These are phyloP conservation scores for Perodicticus potto DNA, from an alignment of 2,797 vertebrate genomes.

Conservation along the genomic window DNA sequence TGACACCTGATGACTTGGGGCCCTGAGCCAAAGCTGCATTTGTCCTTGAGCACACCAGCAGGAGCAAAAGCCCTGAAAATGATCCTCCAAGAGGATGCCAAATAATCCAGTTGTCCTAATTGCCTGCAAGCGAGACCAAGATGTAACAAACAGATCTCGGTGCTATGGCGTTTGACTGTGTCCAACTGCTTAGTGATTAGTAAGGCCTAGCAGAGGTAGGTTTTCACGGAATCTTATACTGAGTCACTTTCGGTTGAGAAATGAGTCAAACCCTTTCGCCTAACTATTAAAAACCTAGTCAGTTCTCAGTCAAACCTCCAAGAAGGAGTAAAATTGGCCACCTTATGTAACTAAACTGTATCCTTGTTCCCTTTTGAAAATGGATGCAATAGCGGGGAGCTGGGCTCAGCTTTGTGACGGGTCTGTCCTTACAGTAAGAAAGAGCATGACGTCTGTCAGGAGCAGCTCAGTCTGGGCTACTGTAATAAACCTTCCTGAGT, in stretches of 20 bases:
- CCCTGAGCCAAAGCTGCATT: background rate
- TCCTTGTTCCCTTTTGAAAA: background rate
- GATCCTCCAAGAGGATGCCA: no score
- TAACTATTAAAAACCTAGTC: background rate
- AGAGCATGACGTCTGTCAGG: background rate
- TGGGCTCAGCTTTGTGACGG: background rate
- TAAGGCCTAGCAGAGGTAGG: background rate
- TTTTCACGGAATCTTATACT: background rate
- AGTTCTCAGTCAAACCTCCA: background rate
- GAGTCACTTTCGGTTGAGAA: background rate
- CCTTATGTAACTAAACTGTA: background rate
- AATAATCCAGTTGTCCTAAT: background rate
- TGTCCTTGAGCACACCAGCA: background rate
- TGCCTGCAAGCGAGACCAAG: background rate
- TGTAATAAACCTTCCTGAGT: accelerated
- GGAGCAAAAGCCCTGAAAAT: background rate
- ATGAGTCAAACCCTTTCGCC: background rate
- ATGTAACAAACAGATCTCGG: background rate
- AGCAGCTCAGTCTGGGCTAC: background rate
- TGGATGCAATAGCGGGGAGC: background rate
- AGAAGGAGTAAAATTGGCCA: background rate
- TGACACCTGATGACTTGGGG: background rate
- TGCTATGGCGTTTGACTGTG: background rate
- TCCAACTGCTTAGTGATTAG: background rate
- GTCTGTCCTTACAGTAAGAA: background rate